Conservation (phyloP, 2,113 vertebrate genomes). For the Picathartes gymnocephalus region DNA sequence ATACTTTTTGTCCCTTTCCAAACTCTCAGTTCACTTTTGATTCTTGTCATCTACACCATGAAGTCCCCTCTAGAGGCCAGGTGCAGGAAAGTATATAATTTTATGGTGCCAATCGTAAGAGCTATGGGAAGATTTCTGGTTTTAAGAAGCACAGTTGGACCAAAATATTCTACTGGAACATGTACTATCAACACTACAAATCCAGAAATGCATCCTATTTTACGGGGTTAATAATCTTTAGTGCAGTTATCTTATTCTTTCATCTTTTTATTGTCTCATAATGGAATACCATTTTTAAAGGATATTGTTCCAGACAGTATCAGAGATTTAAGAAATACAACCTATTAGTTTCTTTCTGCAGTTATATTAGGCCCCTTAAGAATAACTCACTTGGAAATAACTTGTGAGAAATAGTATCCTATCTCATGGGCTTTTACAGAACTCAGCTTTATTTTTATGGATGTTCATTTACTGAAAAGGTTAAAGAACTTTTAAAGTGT, state of each 20-base stretch:
- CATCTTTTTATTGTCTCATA: background rate
- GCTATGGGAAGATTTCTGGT: background rate
- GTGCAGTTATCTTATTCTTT: background rate
- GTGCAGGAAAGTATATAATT: background rate
- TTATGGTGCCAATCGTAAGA: background rate
- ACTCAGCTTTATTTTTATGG: background rate
- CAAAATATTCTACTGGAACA: background rate
- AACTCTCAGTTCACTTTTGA: background rate
- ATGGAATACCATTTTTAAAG: background rate
- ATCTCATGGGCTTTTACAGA: background rate
- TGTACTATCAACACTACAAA: background rate
- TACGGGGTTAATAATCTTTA: background rate
- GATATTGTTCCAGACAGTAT: background rate
- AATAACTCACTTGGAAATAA: constrained; percentile 5
- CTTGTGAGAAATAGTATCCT: background rate
- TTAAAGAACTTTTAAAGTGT: background rate
- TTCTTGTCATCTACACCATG: background rate
- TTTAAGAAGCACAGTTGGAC: background rate
- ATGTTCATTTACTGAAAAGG: background rate
- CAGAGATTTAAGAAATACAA: background rate
- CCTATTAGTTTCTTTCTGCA: background rate
- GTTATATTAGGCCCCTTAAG: background rate
- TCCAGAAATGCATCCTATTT: background rate
- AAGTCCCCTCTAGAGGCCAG: background rate
- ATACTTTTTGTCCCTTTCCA: background rate